These are phyloP conservation scores for Rotaria macrura DNA, from an alignment of 2,888 invertebrate genomes.

Conservation along the genomic window DNA sequence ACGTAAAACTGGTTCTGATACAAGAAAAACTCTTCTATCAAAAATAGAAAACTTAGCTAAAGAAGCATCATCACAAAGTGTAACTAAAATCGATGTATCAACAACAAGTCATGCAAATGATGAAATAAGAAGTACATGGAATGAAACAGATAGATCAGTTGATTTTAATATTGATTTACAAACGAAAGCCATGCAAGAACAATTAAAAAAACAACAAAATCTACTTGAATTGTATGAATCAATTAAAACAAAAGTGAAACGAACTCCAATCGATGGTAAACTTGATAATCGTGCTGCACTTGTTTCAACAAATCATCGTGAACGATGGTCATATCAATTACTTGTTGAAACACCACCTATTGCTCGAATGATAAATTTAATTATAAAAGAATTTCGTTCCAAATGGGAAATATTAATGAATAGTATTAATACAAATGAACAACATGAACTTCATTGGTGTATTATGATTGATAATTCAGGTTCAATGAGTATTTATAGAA, in stretches of 20 bases:
- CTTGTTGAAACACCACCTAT: background rate
- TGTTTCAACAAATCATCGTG: background rate
- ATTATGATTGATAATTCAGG: slow-evolving; percentile 23
- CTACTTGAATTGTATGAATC: background rate
- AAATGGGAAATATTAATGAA: background rate
- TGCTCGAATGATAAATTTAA: background rate
- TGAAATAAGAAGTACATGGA: no score
- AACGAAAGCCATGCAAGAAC: background rate
- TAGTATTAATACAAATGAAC: background rate
- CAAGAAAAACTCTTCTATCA: background rate
- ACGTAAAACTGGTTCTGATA: no score
- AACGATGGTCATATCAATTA: slow-evolving; percentile 1
- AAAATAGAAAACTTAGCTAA: background rate
- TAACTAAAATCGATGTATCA: background rate
- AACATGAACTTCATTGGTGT: slow-evolving; percentile 16
- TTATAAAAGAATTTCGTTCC: background rate
- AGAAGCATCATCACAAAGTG: background rate
- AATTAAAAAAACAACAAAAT: background rate
- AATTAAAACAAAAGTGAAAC: background rate
- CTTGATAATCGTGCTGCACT: background rate
- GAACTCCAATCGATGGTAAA: no score
- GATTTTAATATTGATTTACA: background rate
- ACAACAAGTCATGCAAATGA: background rate
- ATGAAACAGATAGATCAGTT: no score
- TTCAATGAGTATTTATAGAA: background rate